Percentiles rank a stretch among this genome's conserved stretches.
Conservation (phyloP, 2,113 vertebrate genomes). For the Chloropsis cyanopogon region DNA sequence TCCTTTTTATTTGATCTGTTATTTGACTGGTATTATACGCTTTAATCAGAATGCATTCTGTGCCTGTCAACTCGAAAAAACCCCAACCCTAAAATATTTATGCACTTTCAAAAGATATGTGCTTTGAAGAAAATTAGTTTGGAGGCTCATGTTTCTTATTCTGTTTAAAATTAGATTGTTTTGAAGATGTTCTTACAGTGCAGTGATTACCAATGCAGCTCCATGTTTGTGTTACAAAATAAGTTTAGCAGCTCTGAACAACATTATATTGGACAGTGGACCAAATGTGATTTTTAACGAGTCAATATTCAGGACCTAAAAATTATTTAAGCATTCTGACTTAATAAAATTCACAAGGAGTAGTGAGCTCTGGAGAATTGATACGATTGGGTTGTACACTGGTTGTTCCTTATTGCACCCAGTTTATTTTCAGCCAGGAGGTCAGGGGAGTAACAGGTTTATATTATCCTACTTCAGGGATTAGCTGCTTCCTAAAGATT, state of each 20-base stretch:
- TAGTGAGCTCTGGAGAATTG: neutral
- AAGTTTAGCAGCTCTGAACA: neutral
- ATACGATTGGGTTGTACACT: fast-evolving
- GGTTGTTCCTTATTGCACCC: neutral
- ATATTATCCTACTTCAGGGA: neutral
- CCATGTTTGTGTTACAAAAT: neutral
- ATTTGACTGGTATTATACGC: slow-evolving; percentile 49
- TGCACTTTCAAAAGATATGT: neutral
- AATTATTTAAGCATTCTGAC: neutral
- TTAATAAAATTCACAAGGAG: neutral
- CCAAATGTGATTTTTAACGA: neutral
- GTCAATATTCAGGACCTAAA: neutral
- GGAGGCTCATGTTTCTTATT: neutral
- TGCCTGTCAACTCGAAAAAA: neutral
- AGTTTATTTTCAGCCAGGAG: neutral
- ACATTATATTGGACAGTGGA: neutral
- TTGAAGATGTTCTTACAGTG: neutral
- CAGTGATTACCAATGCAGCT: neutral
- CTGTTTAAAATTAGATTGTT: neutral
- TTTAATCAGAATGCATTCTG: slow-evolving; percentile 50
- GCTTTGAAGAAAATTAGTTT: neutral
- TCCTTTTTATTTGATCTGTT: slow-evolving; percentile 60
- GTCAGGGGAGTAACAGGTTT: neutral
- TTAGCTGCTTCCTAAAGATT: neutral
- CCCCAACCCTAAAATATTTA: neutral